These are phyloP conservation scores for Protonemura montana DNA, from an alignment of 2,888 invertebrate genomes.

Conservation along the genomic window DNA sequence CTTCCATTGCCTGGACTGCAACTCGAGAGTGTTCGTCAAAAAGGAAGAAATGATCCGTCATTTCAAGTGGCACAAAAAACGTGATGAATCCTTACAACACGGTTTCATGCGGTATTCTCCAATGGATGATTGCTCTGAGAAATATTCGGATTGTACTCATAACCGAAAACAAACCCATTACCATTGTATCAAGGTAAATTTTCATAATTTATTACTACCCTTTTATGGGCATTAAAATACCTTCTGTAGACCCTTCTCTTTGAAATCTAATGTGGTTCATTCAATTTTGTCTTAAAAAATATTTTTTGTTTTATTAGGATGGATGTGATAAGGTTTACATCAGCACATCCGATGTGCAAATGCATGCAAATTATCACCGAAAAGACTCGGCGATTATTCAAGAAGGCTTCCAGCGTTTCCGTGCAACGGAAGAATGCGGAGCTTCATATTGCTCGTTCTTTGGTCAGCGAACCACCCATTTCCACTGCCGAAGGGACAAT, in stretches of 20 bases:
- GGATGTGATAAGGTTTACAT: constrained; percentile 94
- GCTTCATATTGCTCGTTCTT: constrained; percentile 90
- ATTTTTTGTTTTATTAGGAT: constrained; percentile 56
- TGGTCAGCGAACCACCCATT: constrained; percentile 95
- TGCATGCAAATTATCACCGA: constrained; percentile 98
- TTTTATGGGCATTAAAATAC: background rate
- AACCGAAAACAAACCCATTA: constrained; percentile 96
- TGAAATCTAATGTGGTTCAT: background rate
- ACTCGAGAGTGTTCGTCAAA: constrained; percentile 88
- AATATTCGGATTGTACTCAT: constrained; percentile 87
- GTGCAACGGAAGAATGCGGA: constrained; percentile 95
- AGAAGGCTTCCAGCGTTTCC: constrained; percentile 95
- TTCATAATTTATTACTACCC: background rate
- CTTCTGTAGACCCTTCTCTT: too few relatives aligned
- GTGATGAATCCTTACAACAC: constrained; percentile 94
- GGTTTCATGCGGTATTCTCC: constrained; percentile 96
- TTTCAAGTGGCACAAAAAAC: constrained; percentile 99
- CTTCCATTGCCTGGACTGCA: constrained; percentile 89
- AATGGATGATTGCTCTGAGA: constrained; percentile 90
- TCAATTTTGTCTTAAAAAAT: background rate
- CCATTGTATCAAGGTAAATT: constrained; percentile 88
- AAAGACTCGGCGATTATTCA: constrained; percentile 98
- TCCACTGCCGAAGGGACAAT: constrained; percentile 90
- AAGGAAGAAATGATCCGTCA: constrained; percentile 99
- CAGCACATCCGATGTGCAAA: constrained; percentile 98